Percentiles rank a stretch among this genome's conserved stretches.
These are phyloP conservation scores for Drosophila teissieri DNA, from an alignment of 1,140 invertebrate species.

Conservation along the genomic window DNA sequence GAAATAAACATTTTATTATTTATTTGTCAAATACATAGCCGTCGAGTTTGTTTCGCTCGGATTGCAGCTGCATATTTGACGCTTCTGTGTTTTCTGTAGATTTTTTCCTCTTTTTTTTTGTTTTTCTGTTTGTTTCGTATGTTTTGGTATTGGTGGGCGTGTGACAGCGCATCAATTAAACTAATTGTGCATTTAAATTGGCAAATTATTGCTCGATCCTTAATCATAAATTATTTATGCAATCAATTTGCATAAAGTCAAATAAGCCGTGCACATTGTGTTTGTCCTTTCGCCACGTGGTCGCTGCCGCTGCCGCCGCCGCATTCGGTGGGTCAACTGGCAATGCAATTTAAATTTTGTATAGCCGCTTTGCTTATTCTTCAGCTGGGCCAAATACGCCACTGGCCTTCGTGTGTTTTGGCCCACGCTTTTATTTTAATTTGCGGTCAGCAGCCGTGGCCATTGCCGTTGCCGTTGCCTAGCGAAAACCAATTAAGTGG, in stretches of 20 bases:
- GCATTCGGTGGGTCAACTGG: constrained; percentile 6
- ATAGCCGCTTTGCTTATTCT: constrained; percentile 23
- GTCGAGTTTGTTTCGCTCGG: constrained; percentile 23
- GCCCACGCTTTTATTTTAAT: constrained; percentile 52
- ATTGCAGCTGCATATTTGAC: constrained; percentile 8
- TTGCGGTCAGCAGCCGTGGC: constrained; percentile 35
- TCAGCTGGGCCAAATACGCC: constrained; percentile 1
- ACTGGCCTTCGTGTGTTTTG: constrained; percentile 6
- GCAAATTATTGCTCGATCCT: constrained; percentile 58
- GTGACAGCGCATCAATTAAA: constrained; percentile 58
- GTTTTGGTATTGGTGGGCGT: constrained; percentile 12
- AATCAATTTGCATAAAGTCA: constrained; percentile 65
- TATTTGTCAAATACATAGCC: constrained; percentile 50
- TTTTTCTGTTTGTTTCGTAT: not conserved
- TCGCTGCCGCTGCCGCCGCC: not conserved
- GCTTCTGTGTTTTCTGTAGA: not conserved
- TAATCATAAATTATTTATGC: constrained; percentile 69
- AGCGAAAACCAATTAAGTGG: constrained; percentile 69
- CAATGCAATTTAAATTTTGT: constrained; percentile 33
- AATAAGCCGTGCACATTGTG: constrained; percentile 44
- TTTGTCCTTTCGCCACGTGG: constrained; percentile 19
- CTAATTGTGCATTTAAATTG: constrained; percentile 66
- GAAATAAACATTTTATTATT: constrained; percentile 62
- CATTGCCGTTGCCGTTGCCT: constrained; percentile 1
- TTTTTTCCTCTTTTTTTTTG: constrained; percentile 2